A percentile compares a stretch with the other conserved stretches of the same genome.
phyloP scores from a whole-genome alignment of 2,797 vertebrate species.

The Nannoperca australis region DNA sequence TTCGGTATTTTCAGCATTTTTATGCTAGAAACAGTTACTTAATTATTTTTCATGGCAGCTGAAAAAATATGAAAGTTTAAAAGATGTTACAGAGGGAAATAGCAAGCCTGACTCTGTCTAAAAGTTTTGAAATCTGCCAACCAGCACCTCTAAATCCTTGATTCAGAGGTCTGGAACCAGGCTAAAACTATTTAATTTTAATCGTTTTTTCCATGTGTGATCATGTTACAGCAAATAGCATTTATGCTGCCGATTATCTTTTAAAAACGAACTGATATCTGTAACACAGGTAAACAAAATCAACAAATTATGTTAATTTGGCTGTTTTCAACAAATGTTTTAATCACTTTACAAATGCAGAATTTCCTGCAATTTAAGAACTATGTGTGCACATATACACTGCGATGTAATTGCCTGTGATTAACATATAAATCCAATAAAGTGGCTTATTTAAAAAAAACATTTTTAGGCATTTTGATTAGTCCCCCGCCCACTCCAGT shows the following conservation, averaged over 20 bases:
- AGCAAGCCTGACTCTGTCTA: too few species aligned
- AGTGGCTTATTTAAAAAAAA: conserved; percentile 16
- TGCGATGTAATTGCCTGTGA: conserved; percentile 3
- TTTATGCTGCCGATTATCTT: not conserved
- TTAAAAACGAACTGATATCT: not conserved
- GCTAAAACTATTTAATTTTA: too few species aligned
- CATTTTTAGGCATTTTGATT: not conserved
- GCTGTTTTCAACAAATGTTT: not conserved
- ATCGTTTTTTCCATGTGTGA: too few species aligned
- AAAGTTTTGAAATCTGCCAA: not conserved
- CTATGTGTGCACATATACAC: not conserved
- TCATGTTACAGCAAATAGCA: not conserved
- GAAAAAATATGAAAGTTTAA: too few species aligned
- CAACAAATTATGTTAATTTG: not conserved
- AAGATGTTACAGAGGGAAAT: too few species aligned
- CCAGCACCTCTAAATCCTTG: not conserved
- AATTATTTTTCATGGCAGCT: too few species aligned
- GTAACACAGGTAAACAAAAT: not conserved
- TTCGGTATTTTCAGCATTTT: not conserved
- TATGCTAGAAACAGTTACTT: not conserved
- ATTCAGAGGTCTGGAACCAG: too few species aligned
- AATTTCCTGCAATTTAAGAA: not conserved
- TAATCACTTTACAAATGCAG: not conserved
- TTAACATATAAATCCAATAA: conserved; percentile 18
- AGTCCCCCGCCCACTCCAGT: conserved; percentile 23